Evolutionary conservation across 1,140 invertebrate species (phyloP), one percentile per base, ranked within the genome.

Genomic region (Cyclina sinensis): DNA sequence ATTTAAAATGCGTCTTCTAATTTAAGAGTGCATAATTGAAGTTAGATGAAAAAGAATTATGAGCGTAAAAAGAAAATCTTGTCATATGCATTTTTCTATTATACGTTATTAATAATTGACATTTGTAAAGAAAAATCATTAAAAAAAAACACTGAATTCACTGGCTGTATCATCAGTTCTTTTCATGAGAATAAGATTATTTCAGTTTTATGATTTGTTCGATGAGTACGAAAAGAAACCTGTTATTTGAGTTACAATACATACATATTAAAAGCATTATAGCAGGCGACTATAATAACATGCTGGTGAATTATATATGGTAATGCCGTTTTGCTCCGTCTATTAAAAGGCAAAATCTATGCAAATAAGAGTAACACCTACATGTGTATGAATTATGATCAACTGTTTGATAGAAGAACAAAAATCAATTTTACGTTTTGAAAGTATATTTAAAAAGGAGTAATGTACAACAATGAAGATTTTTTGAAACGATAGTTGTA

Each of bases 21-120:
- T n/a, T n/a, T n/a, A n/a, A n/a, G n/a, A n/a, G n/a, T n/a, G n/a
- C n/a, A n/a, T n/a, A n/a, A n/a, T n/a, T n/a, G n/a, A n/a, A n/a
- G n/a, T n/a, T n/a, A n/a, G n/a, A n/a, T n/a, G n/a, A n/a, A n/a
- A n/a, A n/a, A n/a, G n/a, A n/a, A n/a, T n/a, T n/a, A n/a, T n/a
- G n/a, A n/a, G n/a, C n/a, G n/a, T n/a, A n/a, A n/a, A n/a, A n/a
- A n/a, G n/a, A n/a, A n/a, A n/a, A n/a, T n/a, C n/a, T n/a, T n/a
- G n/a, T n/a, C 14, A 43, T 14, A 43, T 43, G 43, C 14, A 43
- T 43, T 43, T 43, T 27, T 62, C 57, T 62, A 27, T 62, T 62
- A n/a, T 62, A 62, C 24, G n/a, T 27, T 18, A n/a, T 62, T 62
- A 62, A 62, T 62, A 62, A 62, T 62, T 62, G 57, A 62, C 18